Percentiles rank a stretch among this genome's conserved stretches.
These are phyloP conservation scores for Drosophila watanabei DNA, from an alignment of 1,140 invertebrate genomes.

Conservation along the genomic window DNA sequence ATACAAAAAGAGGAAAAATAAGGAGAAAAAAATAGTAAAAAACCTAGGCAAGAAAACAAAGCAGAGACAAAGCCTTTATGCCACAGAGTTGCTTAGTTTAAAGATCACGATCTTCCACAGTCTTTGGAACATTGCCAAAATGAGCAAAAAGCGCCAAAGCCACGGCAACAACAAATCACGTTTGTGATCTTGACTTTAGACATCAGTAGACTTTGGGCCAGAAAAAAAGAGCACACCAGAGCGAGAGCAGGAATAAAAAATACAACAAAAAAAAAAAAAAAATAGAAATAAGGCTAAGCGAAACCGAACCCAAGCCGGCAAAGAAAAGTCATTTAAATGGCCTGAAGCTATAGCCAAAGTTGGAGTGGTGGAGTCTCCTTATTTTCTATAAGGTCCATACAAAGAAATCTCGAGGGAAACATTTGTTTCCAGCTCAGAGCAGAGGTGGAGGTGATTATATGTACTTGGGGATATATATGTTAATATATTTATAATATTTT, in stretches of 20 bases:
- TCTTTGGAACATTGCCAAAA: slow-evolving; percentile 71
- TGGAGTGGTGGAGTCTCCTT: slow-evolving; percentile 45
- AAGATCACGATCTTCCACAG: slow-evolving; percentile 77
- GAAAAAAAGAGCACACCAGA: slow-evolving; percentile 46
- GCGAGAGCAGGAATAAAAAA: slow-evolving; percentile 22
- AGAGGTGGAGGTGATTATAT: slow-evolving; percentile 16
- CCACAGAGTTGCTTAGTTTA: slow-evolving; percentile 68
- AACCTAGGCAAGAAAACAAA: slow-evolving; percentile 38
- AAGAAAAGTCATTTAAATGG: slow-evolving; percentile 79
- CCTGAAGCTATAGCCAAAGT: slow-evolving; percentile 43
- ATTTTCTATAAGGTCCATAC: slow-evolving; percentile 19
- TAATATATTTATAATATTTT: not conserved
- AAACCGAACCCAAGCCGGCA: slow-evolving; percentile 54
- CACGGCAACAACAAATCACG: slow-evolving; percentile 73
- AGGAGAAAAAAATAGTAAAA: slow-evolving; percentile 13
- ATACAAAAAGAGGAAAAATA: slow-evolving; percentile 23
- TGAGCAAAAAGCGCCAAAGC: slow-evolving; percentile 56
- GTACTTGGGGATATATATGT: not conserved
- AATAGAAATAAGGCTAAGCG: slow-evolving; percentile 36
- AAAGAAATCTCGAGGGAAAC: slow-evolving; percentile 38
- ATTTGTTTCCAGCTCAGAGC: slow-evolving; percentile 35
- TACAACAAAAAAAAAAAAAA: slow-evolving; percentile 30
- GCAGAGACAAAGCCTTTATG: slow-evolving; percentile 37
- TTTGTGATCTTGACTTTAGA: slow-evolving; percentile 83
- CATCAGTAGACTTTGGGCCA: slow-evolving; percentile 31